Percentiles rank a stretch among this genome's conserved stretches.
Evolutionary conservation across 2,797 vertebrate species (phyloP).

Genomic region (Sus cebifrons): DNA sequence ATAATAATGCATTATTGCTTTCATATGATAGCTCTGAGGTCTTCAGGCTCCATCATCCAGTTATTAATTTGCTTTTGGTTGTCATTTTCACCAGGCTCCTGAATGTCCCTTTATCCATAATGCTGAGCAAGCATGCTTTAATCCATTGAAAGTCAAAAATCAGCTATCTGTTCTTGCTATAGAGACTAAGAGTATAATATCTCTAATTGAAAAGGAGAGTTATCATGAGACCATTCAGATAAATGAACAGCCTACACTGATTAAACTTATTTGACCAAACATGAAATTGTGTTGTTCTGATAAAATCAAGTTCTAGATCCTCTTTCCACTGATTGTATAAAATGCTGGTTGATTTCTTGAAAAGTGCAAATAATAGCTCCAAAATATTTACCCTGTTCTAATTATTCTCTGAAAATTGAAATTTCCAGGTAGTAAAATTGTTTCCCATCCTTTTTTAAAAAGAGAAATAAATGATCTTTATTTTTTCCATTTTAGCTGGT

Average conservation of each 20-base stretch:
- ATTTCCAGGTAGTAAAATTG: not conserved
- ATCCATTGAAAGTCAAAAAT: conserved; percentile 30
- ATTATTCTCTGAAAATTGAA: conserved; percentile 54
- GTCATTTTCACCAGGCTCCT: not conserved
- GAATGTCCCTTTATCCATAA: not conserved
- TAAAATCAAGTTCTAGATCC: conserved; percentile 29
- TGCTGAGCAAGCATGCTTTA: conserved; percentile 3
- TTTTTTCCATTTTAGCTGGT: too few species aligned
- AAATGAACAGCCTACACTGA: not conserved
- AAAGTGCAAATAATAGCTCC: not conserved
- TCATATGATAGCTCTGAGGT: not conserved
- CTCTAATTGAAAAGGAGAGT: conserved; percentile 17
- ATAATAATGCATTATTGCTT: not conserved
- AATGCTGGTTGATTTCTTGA: not conserved
- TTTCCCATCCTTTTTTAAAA: not conserved
- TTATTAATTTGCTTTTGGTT: conserved; percentile 43
- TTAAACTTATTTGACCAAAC: not conserved
- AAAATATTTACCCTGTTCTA: conserved; percentile 29
- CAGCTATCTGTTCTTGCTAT: not conserved
- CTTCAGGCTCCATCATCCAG: not conserved
- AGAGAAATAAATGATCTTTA: too few species aligned
- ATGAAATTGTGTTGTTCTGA: not conserved
- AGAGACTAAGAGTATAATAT: not conserved
- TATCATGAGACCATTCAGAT: conserved; percentile 1
- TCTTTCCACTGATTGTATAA: conserved; percentile 24